Base-by-base conservation (phyloP, 2,113 vertebrate species). In the Nycticorax nycticorax region DNA sequence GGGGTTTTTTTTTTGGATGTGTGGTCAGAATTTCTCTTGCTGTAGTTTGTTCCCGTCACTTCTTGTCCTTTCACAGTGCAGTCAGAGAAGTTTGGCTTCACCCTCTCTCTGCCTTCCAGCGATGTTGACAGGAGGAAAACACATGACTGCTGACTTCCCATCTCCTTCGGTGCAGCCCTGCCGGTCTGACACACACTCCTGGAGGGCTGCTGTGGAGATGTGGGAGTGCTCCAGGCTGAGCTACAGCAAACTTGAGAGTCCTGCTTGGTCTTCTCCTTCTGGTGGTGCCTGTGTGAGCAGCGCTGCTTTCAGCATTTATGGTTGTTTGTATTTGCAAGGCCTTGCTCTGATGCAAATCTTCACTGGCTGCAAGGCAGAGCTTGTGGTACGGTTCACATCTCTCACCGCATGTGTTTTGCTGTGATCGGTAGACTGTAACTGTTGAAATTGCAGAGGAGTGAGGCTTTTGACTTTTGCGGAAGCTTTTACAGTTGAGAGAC, bases 331-430 rank as follows among this genome's bases (percentile, higher is more conserved):
- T 56, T 50, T 0, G 1, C 62, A 9, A 32, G 33, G 66, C 52
- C 30, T 67, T 45, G 37, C 28, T 53, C 33, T 33, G 55, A 73
- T 43, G 64, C 64, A 66, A 11, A 48, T 33, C 22, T 26, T 55
- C 8, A 4, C 45, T 50, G 28, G 32, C 47, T 56, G 20, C 0
- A 2, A 37, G 69, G n/a, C 56, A 60, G 50, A 41, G 82, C 50
- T 26, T 22, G n/a, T 24, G 50, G 21, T 18, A 16, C 0, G 3
- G 43, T 74, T 68, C 37, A 8, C 5, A 4, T 56, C 43, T 63
- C 3, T 0, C 1, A 1, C n/a, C 1, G 1, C 48, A 3, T 1
- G 1, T 45, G 27, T 69, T 75, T 33, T 41, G 62, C 45, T 7
- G 8, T n/a, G 32, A 37, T 67, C 66, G 27, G 30, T 19, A 23